Conservation (phyloP, 2,113 vertebrate genomes). For the Setophaga petechia region DNA sequence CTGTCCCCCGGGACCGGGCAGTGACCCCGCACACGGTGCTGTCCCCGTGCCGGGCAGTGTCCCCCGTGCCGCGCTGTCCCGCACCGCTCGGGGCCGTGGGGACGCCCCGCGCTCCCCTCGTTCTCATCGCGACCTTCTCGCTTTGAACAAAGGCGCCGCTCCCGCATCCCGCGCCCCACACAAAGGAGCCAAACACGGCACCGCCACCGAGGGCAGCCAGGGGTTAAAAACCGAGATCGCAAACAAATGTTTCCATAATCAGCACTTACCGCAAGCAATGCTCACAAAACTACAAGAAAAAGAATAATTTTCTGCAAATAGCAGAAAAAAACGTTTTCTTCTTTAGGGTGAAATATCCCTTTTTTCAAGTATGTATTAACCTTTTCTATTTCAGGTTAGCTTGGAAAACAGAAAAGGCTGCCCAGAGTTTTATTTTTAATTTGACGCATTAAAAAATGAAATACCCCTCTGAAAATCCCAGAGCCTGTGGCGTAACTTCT, state of each 20-base stretch:
- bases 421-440: neutral
- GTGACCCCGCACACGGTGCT: too few species aligned
- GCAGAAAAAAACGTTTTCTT: neutral
- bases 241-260: neutral
- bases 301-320: neutral
- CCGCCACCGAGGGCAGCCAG: neutral
- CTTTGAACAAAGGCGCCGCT: conserved; percentile 34
- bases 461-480: neutral
- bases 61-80: neutral
- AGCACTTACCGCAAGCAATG: neutral
- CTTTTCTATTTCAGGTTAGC: neutral
- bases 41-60: rapidly evolving
- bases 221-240: neutral
- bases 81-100: neutral
- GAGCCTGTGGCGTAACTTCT: neutral
- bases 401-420: neutral
- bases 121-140: neutral
- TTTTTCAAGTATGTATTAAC: neutral
- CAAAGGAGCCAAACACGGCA: neutral
- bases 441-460: neutral
- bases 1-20: too few species aligned
- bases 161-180: conserved; percentile 11
- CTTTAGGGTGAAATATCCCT: neutral
- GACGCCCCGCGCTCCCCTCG: neutral
- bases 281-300: neutral